A percentile compares a stretch with the other conserved stretches of the same genome.
Conservation (phyloP, 2,113 vertebrate genomes). For the Paradisaea rubra region DNA sequence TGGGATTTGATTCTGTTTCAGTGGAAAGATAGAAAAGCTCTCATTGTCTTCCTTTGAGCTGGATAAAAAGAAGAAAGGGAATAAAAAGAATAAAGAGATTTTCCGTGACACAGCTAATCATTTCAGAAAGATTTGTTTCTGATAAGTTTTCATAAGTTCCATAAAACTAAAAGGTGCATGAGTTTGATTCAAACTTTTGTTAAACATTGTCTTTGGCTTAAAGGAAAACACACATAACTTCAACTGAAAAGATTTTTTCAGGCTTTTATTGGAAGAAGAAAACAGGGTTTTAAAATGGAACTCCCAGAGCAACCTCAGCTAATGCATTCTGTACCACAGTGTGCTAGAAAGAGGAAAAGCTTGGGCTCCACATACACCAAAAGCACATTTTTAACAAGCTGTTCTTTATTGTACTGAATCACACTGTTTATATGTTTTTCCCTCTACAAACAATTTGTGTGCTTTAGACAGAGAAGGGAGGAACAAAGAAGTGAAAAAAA, state of each 20-base stretch:
- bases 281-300: neutral
- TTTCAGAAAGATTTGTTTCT: neutral
- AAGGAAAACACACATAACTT: neutral
- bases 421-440: neutral
- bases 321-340: neutral
- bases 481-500: constrained; percentile 14
- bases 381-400: constrained; percentile 35
- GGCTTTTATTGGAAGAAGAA: neutral
- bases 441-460: neutral
- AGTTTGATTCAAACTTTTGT: neutral
- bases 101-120: neutral
- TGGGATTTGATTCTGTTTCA: neutral
- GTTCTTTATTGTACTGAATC: constrained; percentile 16
- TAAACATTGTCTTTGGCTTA: neutral
- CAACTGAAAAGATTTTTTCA: neutral
- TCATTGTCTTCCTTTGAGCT: neutral
- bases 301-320: neutral
- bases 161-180: neutral
- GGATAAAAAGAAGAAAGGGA: neutral
- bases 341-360: neutral
- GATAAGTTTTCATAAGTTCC: neutral
- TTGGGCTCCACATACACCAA: neutral
- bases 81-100: neutral
- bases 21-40: neutral
- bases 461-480: neutral